Evolutionary conservation across 2,113 vertebrate species (phyloP), one percentile per base, ranked within the genome.

Genomic region (Taurulus bubalis): DNA sequence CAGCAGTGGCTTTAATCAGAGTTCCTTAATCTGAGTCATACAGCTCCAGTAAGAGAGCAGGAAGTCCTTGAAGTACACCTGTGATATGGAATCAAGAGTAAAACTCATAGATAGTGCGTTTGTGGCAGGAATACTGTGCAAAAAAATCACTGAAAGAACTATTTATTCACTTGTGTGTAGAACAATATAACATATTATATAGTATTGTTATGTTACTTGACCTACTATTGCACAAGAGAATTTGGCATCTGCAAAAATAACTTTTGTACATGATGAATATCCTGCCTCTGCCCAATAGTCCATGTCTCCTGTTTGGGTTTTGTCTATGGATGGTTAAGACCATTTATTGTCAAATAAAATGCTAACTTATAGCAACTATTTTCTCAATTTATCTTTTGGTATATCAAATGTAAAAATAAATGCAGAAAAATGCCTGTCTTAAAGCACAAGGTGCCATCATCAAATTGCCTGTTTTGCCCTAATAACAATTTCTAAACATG

Each of bases 1-100:
- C 90, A 91, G 88, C 89, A 86, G 77, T 51, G 82, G 20, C 76
- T 90, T 90, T 90, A 88, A 87, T 90, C 90, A 75, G 68, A 86
- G 76, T 71, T 85, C 78, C 62, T 85, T 80, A 66, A 87, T 67
- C 83, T 68, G 84, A 84, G 59, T 88, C 80, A 72, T 32, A 58
- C 18, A 32, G 71, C 16, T 2, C 14, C 56, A 79, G 65, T 3
- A 11, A 24, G n/a, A 77, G 63, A 64, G 38, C 6, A 3, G 34
- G 38, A 55, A 82, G 79, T 82, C 87, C 78, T 80, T 85, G 71
- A 68, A 55, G 51, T 58, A 16, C 71, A 80, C 1, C 51, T 83
- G 78, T 56, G 83, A 58, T 58, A 15, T 58, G 55, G 55, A 15
- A 58, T 26, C 55, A 11, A 24, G 22, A 3, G 51, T 3, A 58